A percentile compares a stretch with the other conserved stretches of the same genome.
Evolutionary conservation across 2,113 vertebrate genomes (phyloP).

Genomic region (Lophochroa leadbeateri): DNA sequence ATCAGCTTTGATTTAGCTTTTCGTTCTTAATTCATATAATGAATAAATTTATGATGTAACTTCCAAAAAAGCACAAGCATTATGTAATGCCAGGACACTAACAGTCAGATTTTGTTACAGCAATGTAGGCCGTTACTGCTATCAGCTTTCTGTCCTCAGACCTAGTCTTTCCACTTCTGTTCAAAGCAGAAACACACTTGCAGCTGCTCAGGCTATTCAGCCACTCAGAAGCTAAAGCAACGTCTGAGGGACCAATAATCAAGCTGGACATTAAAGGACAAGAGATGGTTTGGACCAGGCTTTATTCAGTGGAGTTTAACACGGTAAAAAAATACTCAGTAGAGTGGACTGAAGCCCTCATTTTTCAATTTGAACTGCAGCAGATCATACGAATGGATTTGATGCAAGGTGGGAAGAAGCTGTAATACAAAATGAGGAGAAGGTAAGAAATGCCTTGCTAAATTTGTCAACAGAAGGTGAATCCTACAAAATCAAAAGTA

Average conservation of each 20-base stretch:
- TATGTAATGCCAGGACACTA: background rate
- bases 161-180: background rate
- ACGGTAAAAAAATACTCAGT: fast-evolving
- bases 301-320: background rate
- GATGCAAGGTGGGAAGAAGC: background rate
- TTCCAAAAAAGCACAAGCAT: background rate
- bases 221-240: background rate
- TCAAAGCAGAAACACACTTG: background rate
- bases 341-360: background rate
- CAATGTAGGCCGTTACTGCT: background rate
- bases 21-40: background rate
- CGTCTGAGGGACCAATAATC: background rate
- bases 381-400: background rate
- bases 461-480: background rate
- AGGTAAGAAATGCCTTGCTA: background rate
- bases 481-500: background rate
- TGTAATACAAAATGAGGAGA: background rate
- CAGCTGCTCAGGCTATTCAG: background rate
- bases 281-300: background rate
- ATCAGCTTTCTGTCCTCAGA: background rate
- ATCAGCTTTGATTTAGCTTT: background rate
- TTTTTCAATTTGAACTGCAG: background rate
- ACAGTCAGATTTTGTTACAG: background rate
- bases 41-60: background rate
- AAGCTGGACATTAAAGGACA: background rate